Base-by-base conservation (phyloP, 2,113 vertebrate species). In the Urocitellus parryii region DNA sequence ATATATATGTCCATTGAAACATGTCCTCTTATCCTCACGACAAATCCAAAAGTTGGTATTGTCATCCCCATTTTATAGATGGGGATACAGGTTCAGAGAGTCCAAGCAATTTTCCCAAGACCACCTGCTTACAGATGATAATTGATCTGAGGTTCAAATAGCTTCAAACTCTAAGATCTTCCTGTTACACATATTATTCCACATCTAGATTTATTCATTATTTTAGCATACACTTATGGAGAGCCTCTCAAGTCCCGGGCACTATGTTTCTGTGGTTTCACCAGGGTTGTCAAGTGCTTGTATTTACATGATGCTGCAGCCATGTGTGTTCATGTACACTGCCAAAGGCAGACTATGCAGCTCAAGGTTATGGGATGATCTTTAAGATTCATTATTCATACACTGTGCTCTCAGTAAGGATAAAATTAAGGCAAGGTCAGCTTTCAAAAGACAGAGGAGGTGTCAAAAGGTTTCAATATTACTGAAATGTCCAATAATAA, bases 181-280 rank as follows among this genome's bases (percentile, higher is more conserved):
- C 12, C 56, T 80, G 9, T 56, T 82, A 8, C 56, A 0, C 2
- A 16, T 42, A 61, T 58, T 17, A 56, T 72, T 10, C 18, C 39
- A 56, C 24, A 76, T 20, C 37, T 34, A 87, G 39, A 76, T 73
- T 39, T 37, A 80, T 82, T 58, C 42, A 70, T 34, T 51, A 48
- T 89, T 93, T 91, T 72, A 32, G 24, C 72, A 42, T 63, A 63
- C 12, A 63, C 79, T 90, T 95, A 45, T 91, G 56, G 91, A 96
- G 77, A 48, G 42, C 20, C n/a, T 65, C 34, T 80, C 37, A 94
- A 81, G 78, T 56, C 58, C 48, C 25, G 34, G 68, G 29, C 37
- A 74, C 74, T 48, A 11, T 39, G 56, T 90, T 93, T 96, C 76
- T 87, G 8, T 80, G 22, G 61, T 80, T 95, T 83, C 83, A 53